These are phyloP conservation scores for Calliphora vomitoria DNA, from an alignment of 2,888 invertebrate genomes.

Conservation along the genomic window DNA sequence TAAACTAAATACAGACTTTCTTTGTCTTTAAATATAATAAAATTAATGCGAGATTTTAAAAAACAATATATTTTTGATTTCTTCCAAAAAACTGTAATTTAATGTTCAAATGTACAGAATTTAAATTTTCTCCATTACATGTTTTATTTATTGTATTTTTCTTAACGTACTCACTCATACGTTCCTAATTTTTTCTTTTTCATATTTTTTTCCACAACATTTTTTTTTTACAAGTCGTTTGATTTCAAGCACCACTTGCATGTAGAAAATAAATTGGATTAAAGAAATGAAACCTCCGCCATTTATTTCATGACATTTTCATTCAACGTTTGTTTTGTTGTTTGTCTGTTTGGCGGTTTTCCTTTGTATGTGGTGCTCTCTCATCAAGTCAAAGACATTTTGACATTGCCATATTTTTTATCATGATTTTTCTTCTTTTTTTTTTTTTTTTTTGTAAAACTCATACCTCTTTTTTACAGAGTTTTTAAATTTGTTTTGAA, in stretches of 20 bases:
- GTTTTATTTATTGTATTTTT: neutral
- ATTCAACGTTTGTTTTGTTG: conserved; percentile 9
- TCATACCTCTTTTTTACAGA: too few relatives aligned
- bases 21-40: too few relatives aligned
- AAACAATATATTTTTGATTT: too few relatives aligned
- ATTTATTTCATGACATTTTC: conserved; percentile 47
- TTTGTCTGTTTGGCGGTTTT: conserved; percentile 20
- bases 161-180: conserved; percentile 25
- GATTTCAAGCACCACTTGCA: conserved; percentile 55
- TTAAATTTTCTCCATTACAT: too few relatives aligned
- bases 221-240: conserved; percentile 52
- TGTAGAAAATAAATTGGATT: conserved; percentile 45
- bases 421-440: too few relatives aligned
- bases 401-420: conserved; percentile 3
- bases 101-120: too few relatives aligned
- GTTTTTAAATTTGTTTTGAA: too few relatives aligned
- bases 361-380: neutral
- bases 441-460: too few relatives aligned
- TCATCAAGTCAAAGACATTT: neutral
- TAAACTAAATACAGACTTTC: neutral
- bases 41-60: too few relatives aligned
- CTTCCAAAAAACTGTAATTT: too few relatives aligned
- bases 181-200: conserved; percentile 2
- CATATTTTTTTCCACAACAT: neutral
- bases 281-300: conserved; percentile 28